These are phyloP conservation scores for Hedya salicella DNA, from an alignment of 2,888 invertebrate genomes.

Conservation along the genomic window DNA sequence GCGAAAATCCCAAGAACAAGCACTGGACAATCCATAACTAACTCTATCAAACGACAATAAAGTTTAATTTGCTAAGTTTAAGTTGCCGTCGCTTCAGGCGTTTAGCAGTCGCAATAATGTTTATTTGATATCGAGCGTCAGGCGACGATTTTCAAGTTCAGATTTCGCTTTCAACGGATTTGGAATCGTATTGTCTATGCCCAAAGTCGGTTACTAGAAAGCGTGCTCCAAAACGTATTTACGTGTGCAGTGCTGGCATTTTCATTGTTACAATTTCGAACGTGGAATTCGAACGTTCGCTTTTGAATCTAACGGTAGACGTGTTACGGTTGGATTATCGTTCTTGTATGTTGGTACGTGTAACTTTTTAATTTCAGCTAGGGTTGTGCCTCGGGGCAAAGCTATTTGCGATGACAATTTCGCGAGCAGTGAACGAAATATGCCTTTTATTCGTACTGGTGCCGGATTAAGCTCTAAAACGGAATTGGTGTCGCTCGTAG, in stretches of 20 bases:
- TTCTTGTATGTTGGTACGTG: conserved; percentile 50
- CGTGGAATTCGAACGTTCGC: conserved; percentile 42
- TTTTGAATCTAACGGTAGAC: conserved; percentile 47
- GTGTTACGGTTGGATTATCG: conserved; percentile 50
- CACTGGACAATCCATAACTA: conserved; percentile 57
- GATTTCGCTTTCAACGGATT: conserved; percentile 76
- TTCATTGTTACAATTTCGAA: conserved; percentile 82
- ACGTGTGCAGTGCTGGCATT: conserved; percentile 83
- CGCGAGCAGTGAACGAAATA: conserved; percentile 83
- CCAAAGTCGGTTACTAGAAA: conserved; percentile 68
- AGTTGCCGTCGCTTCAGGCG: conserved; percentile 65
- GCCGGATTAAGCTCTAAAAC: conserved; percentile 83
- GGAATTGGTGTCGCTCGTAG: conserved; percentile 81
- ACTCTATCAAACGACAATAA: conserved; percentile 55
- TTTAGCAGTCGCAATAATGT: conserved; percentile 66
- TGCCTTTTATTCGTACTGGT: conserved; percentile 83
- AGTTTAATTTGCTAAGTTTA: conserved; percentile 59
- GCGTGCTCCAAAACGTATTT: conserved; percentile 76
- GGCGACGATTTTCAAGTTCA: conserved; percentile 85
- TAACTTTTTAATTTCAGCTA: conserved; percentile 52
- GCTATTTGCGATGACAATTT: conserved; percentile 86
- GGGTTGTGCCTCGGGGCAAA: conserved; percentile 72
- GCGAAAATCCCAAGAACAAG: conserved; percentile 79
- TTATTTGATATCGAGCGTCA: conserved; percentile 86
- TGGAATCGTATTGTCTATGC: conserved; percentile 71